These are phyloP conservation scores for Lytechinus pictus DNA, from an alignment of 35 echinoderm and acorn worm genomes.

Conservation along the genomic window DNA sequence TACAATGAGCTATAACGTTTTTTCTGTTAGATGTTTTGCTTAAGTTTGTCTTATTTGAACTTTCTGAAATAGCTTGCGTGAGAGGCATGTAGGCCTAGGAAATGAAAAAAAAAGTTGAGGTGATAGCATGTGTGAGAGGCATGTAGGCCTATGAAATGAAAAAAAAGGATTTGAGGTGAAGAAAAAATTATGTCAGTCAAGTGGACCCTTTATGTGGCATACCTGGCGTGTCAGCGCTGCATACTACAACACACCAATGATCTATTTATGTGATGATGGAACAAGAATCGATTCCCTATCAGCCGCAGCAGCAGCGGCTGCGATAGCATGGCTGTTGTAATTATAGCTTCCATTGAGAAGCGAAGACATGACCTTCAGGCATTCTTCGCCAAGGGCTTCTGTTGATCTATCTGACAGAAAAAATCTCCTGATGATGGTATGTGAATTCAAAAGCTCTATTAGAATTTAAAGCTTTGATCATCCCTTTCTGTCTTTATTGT, in stretches of 20 bases:
- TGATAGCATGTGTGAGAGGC: not conserved
- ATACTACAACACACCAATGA: not conserved
- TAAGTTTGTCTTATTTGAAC: not conserved
- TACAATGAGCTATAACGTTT: not conserved
- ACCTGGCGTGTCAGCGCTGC: not conserved
- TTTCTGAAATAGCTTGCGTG: not conserved
- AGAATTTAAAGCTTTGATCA: not conserved
- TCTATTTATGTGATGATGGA: not conserved
- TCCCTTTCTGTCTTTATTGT: not conserved
- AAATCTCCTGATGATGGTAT: not conserved
- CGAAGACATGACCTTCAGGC: not conserved
- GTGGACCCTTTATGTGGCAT: not conserved
- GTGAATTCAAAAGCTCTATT: not conserved
- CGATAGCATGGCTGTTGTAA: conserved; percentile 10
- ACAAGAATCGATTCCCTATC: not conserved
- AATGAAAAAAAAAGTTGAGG: not conserved
- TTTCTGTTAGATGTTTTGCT: not conserved
- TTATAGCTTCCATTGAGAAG: not conserved
- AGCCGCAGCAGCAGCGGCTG: not conserved
- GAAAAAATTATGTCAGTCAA: not conserved
- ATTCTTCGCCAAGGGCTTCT: not conserved
- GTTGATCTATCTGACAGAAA: not conserved
- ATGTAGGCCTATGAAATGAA: not conserved
- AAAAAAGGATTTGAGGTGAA: not conserved
- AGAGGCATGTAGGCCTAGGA: not conserved